Evolutionary conservation across 2,797 vertebrate genomes (phyloP), one percentile per base, ranked within the genome.

Genomic region (Merluccius polli): DNA sequence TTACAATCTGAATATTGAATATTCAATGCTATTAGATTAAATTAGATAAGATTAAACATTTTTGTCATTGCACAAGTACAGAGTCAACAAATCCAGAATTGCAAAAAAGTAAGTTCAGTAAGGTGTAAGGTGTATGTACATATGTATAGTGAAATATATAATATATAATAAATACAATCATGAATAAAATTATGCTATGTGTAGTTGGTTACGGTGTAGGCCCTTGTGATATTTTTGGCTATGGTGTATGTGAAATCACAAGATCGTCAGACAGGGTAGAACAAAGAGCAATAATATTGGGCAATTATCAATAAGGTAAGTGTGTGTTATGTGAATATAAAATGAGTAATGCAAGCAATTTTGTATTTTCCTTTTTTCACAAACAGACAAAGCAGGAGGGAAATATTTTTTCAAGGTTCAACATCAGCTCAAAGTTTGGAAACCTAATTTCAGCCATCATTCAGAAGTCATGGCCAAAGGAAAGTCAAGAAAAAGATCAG

Each of bases 391-490:
- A 95, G 78, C 63, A 90, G 36, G 79, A 78, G 77, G 90, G 81
- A 0, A 88, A 70, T 76, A 78, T 95, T 0, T 90, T 95, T 65
- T 83, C 84, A 72, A 90, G 9, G 32, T 0, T 87, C 0, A 31
- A 76, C 2, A 71, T 93, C 13, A 91, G 85, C 72, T 87, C 38
- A 72, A 94, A 88, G 7, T 95, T 97, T 71, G 94, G 94, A 77
- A 95, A 90, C 1, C 93, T 99, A 0, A 88, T 98, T 15, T 99
- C 97, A 0, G 78, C 91, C 0, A 94, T 98, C 71, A 91, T 99
- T 18, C 85, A 93, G 36, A 95, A 95, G 83, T 95, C 95, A 0
- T 99, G 98, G 97, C 97, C 96, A 0, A 81, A 0, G n/a, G n/a
- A n/a, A n/a, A n/a, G 0, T 1, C 3, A 0, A 0, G 93, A 90